These are phyloP conservation scores for Tetropium fuscum DNA, from an alignment of 2,888 invertebrate species.

Conservation along the genomic window DNA sequence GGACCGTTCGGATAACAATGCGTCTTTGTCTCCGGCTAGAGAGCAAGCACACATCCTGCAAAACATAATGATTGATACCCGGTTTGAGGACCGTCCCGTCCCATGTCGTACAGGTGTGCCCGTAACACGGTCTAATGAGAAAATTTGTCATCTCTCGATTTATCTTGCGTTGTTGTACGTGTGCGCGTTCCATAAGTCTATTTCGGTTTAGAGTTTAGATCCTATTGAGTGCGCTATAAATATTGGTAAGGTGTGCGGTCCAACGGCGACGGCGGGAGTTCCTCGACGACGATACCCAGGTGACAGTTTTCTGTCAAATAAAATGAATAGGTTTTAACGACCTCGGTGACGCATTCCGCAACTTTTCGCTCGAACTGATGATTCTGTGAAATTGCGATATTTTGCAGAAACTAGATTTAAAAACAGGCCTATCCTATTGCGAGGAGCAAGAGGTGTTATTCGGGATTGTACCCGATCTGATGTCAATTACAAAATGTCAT, in stretches of 20 bases:
- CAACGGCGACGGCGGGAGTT: constrained; percentile 33
- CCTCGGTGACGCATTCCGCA: no score
- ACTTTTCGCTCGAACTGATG: no score
- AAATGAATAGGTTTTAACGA: no score
- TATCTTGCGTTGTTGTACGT: constrained; percentile 15
- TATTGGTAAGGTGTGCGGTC: constrained; percentile 44
- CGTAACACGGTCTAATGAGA: constrained; percentile 10
- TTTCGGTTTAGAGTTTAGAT: constrained; percentile 21
- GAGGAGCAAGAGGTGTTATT: no score
- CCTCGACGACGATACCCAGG: not conserved
- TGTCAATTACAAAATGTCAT: no score
- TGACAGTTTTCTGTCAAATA: constrained; percentile 19
- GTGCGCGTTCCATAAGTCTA: constrained; percentile 27
- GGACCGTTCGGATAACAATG: constrained; percentile 13
- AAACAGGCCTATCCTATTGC: no score
- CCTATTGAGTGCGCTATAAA: constrained; percentile 38
- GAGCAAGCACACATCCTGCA: constrained; percentile 11
- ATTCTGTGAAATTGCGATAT: no score
- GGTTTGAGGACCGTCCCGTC: constrained; percentile 4
- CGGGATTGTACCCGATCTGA: no score
- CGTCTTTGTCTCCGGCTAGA: constrained; percentile 11
- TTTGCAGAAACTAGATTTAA: no score
- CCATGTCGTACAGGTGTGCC: constrained; percentile 25
- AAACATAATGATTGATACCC: constrained; percentile 13
- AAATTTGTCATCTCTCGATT: constrained; percentile 27